These are phyloP conservation scores for Bellardia bayeri DNA, from an alignment of 2,888 invertebrate genomes.

Conservation along the genomic window DNA sequence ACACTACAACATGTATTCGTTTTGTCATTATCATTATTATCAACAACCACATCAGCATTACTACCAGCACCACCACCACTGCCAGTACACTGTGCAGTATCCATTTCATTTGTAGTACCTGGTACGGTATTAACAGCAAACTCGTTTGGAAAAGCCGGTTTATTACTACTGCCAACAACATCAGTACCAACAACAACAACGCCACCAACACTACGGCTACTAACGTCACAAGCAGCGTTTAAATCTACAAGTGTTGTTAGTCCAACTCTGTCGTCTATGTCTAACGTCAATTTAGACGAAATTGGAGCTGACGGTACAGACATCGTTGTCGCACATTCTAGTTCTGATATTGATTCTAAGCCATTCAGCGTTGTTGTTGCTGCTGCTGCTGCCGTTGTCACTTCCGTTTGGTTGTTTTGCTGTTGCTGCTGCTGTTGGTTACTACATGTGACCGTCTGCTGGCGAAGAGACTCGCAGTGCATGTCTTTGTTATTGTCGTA, in stretches of 20 bases:
- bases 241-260: slow-evolving; percentile 66
- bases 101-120: slow-evolving; percentile 79
- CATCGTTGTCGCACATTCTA: slow-evolving; percentile 74
- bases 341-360: slow-evolving; percentile 82
- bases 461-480: slow-evolving; percentile 44
- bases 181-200: not conserved
- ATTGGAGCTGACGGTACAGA: slow-evolving; percentile 52
- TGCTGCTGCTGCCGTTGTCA: slow-evolving; percentile 26
- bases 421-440: slow-evolving; percentile 39
- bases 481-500: slow-evolving; percentile 70
- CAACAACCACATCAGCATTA: not conserved
- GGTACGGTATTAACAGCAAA: slow-evolving; percentile 74
- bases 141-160: slow-evolving; percentile 80
- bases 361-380: slow-evolving; percentile 67
- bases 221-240: slow-evolving; percentile 43
- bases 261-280: slow-evolving; percentile 45
- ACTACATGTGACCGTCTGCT: slow-evolving; percentile 35
- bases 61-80: not conserved
- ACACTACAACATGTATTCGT: slow-evolving; percentile 36
- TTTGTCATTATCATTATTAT: slow-evolving; percentile 28
- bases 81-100: slow-evolving; percentile 75
- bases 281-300: slow-evolving; percentile 14
- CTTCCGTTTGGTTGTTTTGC: slow-evolving; percentile 50
- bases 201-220: slow-evolving; percentile 3
- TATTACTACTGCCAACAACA: slow-evolving; percentile 68